Conservation (phyloP, 2,888 invertebrate genomes). For the Euclidia mi region DNA sequence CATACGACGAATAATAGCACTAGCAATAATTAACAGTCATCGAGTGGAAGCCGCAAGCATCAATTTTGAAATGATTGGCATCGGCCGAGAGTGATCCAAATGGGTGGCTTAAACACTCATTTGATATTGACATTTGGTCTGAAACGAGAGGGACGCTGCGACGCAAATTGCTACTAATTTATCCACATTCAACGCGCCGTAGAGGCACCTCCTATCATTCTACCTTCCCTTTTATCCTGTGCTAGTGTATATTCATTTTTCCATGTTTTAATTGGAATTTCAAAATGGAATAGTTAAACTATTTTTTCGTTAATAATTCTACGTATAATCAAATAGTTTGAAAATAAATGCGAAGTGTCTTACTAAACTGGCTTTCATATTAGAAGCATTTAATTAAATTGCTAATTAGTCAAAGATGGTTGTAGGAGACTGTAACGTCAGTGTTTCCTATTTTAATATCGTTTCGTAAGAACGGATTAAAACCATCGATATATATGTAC, state of each 20-base stretch:
- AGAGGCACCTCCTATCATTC: slow-evolving; percentile 42
- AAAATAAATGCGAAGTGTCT: too few species aligned
- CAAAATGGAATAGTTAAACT: background rate
- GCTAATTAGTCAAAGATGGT: too few species aligned
- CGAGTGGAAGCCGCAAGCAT: slow-evolving; percentile 76
- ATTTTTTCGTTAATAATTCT: too few species aligned
- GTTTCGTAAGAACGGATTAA: too few species aligned
- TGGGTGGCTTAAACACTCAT: slow-evolving; percentile 85
- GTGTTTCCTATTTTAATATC: too few species aligned
- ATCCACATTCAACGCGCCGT: slow-evolving; percentile 76
- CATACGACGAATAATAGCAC: slow-evolving; percentile 53
- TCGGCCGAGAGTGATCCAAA: slow-evolving; percentile 83
- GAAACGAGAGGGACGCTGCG: slow-evolving; percentile 69
- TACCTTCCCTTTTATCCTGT: slow-evolving; percentile 34
- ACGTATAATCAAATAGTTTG: too few species aligned
- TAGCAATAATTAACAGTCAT: slow-evolving; percentile 70
- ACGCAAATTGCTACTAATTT: slow-evolving; percentile 84
- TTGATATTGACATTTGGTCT: slow-evolving; percentile 85
- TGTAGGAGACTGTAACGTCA: too few species aligned
- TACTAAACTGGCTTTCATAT: too few species aligned
- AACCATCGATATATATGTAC: too few species aligned
- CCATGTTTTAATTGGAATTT: slow-evolving; percentile 1
- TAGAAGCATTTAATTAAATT: too few species aligned
- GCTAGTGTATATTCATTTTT: too few species aligned
- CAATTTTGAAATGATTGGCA: slow-evolving; percentile 84